Evolutionary conservation across 2,113 vertebrate species (phyloP), one percentile per base, ranked within the genome.

Genomic region (Himantopus leucocephalus): DNA sequence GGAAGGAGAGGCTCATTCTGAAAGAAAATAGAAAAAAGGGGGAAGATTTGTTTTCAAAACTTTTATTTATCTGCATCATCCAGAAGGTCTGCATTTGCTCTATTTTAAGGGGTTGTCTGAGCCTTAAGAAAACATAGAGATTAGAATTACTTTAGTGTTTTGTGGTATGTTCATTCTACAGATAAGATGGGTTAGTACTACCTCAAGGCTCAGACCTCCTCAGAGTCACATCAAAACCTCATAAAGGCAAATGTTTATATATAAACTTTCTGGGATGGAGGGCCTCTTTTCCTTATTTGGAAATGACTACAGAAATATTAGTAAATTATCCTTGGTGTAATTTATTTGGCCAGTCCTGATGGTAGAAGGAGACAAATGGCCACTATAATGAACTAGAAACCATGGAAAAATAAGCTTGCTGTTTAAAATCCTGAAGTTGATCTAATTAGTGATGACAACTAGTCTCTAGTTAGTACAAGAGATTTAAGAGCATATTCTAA

Each of bases 1-100:
- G 96, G 91, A 92, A 94, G 56, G 62, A 85, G 64, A 85, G 86
- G 50, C n/a, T 91, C 52, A 4, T 72, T 94, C 86, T 47, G 73
- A 84, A 72, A 71, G 47, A 34, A 94, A 92, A 79, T 14, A 59
- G 27, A 85, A 81, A 45, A 52, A 48, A 74, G 24, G 39, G n/a
- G 30, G 30, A 60, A 55, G 48, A 79, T 29, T 72, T 87, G 73
- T 85, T 95, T 94, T 91, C 60, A 82, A 81, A 92, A 56, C 14
- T 35, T 62, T 35, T 74, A 43, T 78, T 96, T 85, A 30, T 89
- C 71, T 82, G 52, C 76, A 87, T 52, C 60, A 71, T 56, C 41
- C 4, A 13, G 72, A 73, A 56, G 78, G 75, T 24, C 50, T 81
- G 27, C 22, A 15, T 77, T 92, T 71, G 63, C 55, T 84, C 23